Percentiles rank a stretch among this genome's conserved stretches.
Evolutionary conservation across 2,113 vertebrate genomes (phyloP).

Genomic region (Chamaetylas fuelleborni): DNA sequence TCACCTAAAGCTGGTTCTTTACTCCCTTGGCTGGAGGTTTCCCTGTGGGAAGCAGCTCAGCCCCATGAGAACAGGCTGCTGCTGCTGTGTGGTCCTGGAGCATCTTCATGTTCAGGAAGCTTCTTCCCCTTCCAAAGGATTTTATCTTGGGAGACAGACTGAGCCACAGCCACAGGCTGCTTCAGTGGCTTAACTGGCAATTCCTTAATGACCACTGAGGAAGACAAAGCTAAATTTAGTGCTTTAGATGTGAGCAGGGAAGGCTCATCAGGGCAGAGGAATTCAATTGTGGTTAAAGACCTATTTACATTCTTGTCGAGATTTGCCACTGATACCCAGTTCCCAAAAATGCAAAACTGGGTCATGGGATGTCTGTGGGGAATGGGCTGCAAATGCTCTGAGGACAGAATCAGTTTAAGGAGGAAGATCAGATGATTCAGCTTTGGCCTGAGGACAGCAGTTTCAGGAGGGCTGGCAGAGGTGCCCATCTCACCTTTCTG

Average conservation of each 20-base stretch:
- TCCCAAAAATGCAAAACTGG: not conserved
- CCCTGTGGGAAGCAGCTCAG: not conserved
- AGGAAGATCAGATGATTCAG: not conserved
- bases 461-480: not conserved
- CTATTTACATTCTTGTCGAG: not conserved
- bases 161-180: not conserved
- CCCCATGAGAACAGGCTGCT: not conserved
- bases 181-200: not conserved
- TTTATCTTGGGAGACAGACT: not conserved
- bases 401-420: not conserved
- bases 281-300: not conserved
- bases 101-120: not conserved
- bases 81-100: accelerated
- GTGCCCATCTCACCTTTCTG: not conserved
- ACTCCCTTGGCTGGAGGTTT: not conserved
- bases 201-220: not conserved
- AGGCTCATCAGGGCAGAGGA: not conserved
- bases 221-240: not conserved
- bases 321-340: not conserved
- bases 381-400: not conserved
- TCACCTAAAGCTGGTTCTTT: not conserved
- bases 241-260: not conserved
- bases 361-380: not conserved
- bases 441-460: not conserved
- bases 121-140: not conserved